Conservation (phyloP, 1,140 invertebrate species). For the Coenobita brevimanus region DNA sequence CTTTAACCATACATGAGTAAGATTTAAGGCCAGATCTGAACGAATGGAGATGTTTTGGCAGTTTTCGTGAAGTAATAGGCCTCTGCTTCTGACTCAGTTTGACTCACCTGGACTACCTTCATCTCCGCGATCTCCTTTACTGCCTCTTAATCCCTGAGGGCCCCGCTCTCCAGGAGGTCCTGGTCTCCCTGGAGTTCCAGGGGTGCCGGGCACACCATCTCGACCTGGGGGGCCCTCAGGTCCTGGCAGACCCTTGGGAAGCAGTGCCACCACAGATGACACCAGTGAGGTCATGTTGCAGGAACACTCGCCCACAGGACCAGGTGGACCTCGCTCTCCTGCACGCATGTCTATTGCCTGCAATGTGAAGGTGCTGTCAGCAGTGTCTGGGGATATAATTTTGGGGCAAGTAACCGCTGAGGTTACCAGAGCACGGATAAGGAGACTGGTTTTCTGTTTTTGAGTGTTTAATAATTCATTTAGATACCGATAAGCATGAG, state of each 20-base stretch:
- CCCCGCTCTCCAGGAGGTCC: constrained; percentile 46
- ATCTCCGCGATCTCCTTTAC: constrained; percentile 29
- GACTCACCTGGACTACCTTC: constrained; percentile 24
- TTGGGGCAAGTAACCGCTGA: not conserved
- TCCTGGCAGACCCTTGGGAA: constrained; percentile 40
- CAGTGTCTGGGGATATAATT: not conserved
- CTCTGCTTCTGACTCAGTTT: no score
- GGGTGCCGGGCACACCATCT: constrained; percentile 28
- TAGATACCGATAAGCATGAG: no score
- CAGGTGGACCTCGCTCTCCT: constrained; percentile 25
- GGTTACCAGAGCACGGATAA: no score
- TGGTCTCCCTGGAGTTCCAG: constrained; percentile 6
- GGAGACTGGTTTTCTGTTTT: no score
- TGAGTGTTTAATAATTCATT: no score
- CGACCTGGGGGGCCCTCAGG: constrained; percentile 27
- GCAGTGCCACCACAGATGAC: not conserved
- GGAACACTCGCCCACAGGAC: constrained; percentile 30
- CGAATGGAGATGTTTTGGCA: no score
- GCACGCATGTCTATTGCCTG: constrained; percentile 23
- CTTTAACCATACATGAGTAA: no score
- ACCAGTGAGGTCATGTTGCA: constrained; percentile 35
- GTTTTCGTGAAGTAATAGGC: no score
- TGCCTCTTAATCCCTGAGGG: not conserved
- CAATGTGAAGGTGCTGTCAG: not conserved
- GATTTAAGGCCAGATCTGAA: no score